Percentiles rank a stretch among this genome's conserved stretches.
These are phyloP conservation scores for Drosophila ezoana DNA, from an alignment of 2,888 invertebrate species.

Conservation along the genomic window DNA sequence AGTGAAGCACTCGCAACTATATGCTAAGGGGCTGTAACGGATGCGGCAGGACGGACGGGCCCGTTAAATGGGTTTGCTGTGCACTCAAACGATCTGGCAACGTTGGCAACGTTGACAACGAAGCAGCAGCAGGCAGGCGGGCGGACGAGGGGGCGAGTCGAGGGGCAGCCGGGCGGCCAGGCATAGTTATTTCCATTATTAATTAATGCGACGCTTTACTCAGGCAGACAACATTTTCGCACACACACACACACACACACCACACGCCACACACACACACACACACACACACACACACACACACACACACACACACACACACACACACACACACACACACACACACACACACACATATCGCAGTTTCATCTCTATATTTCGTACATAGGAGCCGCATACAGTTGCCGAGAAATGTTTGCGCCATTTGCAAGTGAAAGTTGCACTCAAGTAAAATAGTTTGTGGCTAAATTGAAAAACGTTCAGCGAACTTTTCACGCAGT, in stretches of 20 bases:
- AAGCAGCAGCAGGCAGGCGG: not conserved
- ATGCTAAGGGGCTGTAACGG: not conserved
- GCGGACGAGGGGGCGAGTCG: not conserved
- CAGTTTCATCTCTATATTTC: constrained; percentile 15
- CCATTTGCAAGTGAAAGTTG: constrained; percentile 67
- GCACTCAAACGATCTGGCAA: constrained; percentile 37
- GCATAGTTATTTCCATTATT: constrained; percentile 67
- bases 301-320: not conserved
- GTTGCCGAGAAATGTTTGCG: constrained; percentile 64
- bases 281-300: not conserved
- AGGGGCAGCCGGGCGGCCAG: not conserved
- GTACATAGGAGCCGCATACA: constrained; percentile 28
- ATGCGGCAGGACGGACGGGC: no score
- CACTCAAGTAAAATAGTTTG: constrained; percentile 68
- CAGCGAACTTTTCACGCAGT: constrained; percentile 60
- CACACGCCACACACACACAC: not conserved
- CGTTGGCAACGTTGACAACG: constrained; percentile 9
- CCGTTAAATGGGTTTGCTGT: constrained; percentile 15
- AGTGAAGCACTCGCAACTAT: constrained; percentile 49
- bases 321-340: not conserved
- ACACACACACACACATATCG: not conserved
- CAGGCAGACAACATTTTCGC: constrained; percentile 20
- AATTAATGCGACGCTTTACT: constrained; percentile 70
- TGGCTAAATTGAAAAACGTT: constrained; percentile 74
- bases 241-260: constrained; percentile 4